phyloP scores from a whole-genome alignment of 1,140 invertebrate genomes.

The Hyles euphorbiae region DNA sequence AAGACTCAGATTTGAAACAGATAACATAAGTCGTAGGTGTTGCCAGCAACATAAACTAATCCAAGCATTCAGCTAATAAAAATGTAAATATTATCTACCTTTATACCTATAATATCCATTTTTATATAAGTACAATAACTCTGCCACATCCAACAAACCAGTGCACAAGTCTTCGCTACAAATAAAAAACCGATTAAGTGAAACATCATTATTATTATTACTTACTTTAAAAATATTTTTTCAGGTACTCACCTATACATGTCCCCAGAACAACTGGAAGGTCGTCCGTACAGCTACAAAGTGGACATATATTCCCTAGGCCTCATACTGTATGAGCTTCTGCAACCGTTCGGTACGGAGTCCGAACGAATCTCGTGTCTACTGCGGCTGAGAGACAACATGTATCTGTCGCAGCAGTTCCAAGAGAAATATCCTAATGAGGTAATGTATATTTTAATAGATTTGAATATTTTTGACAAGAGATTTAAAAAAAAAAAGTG shows the following conservation, averaged over 20 bases:
- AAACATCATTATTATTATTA: not conserved
- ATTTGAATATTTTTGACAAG: too few species aligned
- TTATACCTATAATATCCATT: too few species aligned
- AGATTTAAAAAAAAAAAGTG: too few species aligned
- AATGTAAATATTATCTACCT: too few species aligned
- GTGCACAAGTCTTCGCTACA: too few species aligned
- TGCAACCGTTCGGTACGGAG: conserved; percentile 92
- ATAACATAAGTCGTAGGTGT: too few species aligned
- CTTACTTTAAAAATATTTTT: conserved; percentile 1
- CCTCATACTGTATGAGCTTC: conserved; percentile 94
- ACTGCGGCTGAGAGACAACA: conserved; percentile 77
- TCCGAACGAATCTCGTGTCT: conserved; percentile 88
- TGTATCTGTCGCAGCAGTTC: conserved; percentile 84
- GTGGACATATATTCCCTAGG: conserved; percentile 98
- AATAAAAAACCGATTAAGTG: too few species aligned
- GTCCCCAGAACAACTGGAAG: conserved; percentile 94
- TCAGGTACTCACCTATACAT: conserved; percentile 95
- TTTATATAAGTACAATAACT: too few species aligned
- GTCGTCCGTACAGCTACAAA: conserved; percentile 91
- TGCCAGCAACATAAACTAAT: too few species aligned
- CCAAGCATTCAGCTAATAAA: too few species aligned
- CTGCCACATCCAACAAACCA: too few species aligned
- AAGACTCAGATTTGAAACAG: too few species aligned
- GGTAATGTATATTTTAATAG: conserved; percentile 66
- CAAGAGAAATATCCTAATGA: conserved; percentile 79